Percentiles rank a stretch among this genome's conserved stretches.
Evolutionary conservation across 2,888 invertebrate species (phyloP).

Genomic region (Halictus quadricinctus): DNA sequence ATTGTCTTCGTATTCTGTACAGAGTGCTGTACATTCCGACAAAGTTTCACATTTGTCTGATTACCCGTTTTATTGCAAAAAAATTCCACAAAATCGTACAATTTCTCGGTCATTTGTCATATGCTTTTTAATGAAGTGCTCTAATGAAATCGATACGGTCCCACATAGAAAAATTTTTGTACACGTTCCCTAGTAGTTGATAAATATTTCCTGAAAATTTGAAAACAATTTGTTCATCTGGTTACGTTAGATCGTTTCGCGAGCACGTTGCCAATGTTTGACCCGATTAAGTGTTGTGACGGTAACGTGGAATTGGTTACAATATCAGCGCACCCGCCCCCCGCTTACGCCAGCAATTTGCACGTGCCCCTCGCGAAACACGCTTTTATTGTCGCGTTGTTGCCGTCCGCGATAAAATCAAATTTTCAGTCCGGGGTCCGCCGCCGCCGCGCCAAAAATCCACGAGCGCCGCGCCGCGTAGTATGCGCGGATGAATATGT

Average conservation of each 20-base stretch:
- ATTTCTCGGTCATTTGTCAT: no score
- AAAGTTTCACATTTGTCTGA: no score
- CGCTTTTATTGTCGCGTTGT: constrained; percentile 29
- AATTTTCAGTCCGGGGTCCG: not conserved
- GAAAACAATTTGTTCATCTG: not conserved
- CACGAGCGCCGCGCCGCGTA: not conserved
- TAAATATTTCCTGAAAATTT: not conserved
- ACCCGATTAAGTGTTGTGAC: not conserved
- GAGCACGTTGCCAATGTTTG: not conserved
- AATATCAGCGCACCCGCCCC: constrained; percentile 6
- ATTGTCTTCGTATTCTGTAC: no score
- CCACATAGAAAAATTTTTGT: not conserved
- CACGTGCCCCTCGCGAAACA: not conserved
- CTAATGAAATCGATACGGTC: no score
- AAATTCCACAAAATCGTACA: no score
- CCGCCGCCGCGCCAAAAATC: constrained; percentile 25
- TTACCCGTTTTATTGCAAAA: no score
- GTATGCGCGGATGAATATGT: constrained; percentile 6
- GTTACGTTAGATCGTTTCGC: not conserved
- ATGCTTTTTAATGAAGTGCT: no score
- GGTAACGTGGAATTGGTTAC: constrained; percentile 34
- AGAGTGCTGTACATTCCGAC: no score
- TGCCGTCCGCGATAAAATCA: not conserved
- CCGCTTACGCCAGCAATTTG: constrained; percentile 29
- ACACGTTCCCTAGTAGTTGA: not conserved